phyloP scores from a whole-genome alignment of 2,113 vertebrate species.

The Hirundichthys speculiger region DNA sequence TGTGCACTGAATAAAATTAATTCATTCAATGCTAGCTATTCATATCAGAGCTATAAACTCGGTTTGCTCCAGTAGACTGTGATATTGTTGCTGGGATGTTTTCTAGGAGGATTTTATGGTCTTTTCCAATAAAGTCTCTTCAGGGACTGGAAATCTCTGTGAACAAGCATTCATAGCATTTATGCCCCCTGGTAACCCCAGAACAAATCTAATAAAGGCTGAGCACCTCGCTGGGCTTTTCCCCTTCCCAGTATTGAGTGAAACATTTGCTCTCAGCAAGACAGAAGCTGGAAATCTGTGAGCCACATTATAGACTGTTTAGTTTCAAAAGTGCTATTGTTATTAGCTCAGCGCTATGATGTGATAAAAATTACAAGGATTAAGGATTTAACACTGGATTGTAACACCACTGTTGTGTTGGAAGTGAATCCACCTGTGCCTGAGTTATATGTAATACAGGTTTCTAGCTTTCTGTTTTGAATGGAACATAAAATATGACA shows the following conservation, averaged over 20 bases:
- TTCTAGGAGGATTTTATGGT: conserved; percentile 59
- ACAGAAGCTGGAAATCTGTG: conserved; percentile 12
- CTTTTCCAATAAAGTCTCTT: conserved; percentile 59
- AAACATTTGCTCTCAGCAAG: conserved; percentile 1
- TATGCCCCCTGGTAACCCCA: conserved; percentile 52
- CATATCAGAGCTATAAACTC: conserved; percentile 52
- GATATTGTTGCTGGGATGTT: conserved; percentile 67
- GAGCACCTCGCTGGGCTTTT: conserved; percentile 59
- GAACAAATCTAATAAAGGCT: conserved; percentile 72
- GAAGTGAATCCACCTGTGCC: no score
- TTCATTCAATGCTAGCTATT: conserved; percentile 31
- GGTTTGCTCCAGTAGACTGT: conserved; percentile 51
- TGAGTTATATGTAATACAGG: no score
- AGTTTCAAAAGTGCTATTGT: background rate
- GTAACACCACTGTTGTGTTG: no score
- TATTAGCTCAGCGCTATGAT: conserved; percentile 6
- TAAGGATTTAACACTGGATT: no score
- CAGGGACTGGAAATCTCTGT: conserved; percentile 56
- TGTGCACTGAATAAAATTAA: no score
- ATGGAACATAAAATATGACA: no score
- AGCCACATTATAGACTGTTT: background rate
- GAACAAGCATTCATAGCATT: conserved; percentile 16
- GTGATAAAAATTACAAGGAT: background rate
- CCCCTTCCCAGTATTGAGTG: conserved; percentile 48
- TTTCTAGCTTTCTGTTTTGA: no score